Percentiles rank a stretch among this genome's conserved stretches.
Conservation (phyloP, 30 jellyfish, hydroid and myxozoan genomes). For the Aurelia aurita complex sp. Pacific region DNA sequence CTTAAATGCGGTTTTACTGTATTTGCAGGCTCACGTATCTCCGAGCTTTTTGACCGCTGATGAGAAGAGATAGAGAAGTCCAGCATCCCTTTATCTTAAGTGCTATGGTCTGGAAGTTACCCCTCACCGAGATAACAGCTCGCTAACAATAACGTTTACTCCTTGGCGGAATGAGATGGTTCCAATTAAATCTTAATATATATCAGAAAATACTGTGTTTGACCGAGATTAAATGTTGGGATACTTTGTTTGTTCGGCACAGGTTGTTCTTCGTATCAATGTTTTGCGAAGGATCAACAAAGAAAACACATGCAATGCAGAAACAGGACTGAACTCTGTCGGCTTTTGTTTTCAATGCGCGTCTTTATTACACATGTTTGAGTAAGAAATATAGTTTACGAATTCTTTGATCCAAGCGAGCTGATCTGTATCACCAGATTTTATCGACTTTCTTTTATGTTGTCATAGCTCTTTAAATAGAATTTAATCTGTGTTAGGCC, state of each 20-base stretch:
- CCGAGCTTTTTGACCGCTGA: no score
- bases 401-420: slow-evolving; percentile 57
- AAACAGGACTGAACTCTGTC: slow-evolving; percentile 25
- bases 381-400: not conserved
- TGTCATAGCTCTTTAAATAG: slow-evolving; percentile 28
- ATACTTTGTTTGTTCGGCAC: slow-evolving; percentile 37
- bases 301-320: slow-evolving; percentile 32
- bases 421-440: slow-evolving; percentile 10
- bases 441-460: slow-evolving; percentile 31
- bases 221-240: slow-evolving; percentile 11
- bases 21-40: no score
- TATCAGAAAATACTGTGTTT: slow-evolving; percentile 52
- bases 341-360: slow-evolving; percentile 28
- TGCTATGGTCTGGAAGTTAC: no score
- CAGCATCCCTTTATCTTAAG: no score
- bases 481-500: slow-evolving; percentile 1
- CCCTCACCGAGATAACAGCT: no score
- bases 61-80: no score
- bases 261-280: slow-evolving; percentile 40
- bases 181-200: slow-evolving; percentile 8
- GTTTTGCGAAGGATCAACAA: slow-evolving; percentile 39
- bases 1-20: no score
- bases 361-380: slow-evolving; percentile 39
- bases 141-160: not conserved
- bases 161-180: not conserved